phyloP scores from a whole-genome alignment of 2,888 invertebrate species.

The Dysmachus trigonus region DNA sequence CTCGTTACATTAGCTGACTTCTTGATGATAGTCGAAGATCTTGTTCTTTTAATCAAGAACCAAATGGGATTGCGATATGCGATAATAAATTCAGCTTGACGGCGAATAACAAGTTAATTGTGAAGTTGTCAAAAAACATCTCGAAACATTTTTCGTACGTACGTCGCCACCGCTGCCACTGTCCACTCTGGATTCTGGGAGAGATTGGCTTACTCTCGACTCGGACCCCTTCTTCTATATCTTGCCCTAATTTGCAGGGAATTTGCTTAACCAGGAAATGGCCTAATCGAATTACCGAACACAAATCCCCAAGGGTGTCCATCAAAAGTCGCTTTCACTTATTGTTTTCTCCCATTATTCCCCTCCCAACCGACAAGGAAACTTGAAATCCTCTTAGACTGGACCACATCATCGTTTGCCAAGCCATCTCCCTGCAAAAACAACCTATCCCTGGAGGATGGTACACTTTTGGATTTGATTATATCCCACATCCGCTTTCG shows the following conservation, averaged over 20 bases:
- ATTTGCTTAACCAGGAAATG: conserved; percentile 14
- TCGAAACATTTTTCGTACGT: neutral
- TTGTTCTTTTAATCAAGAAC: neutral
- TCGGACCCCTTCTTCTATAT: neutral
- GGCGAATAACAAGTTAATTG: neutral
- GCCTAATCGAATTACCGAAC: conserved; percentile 13
- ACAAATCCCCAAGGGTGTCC: neutral
- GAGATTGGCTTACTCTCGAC: neutral
- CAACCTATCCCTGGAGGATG: neutral
- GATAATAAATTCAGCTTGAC: neutral
- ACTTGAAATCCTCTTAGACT: neutral
- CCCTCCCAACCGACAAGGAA: neutral
- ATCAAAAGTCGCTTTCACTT: conserved; percentile 14
- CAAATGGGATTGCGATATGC: neutral
- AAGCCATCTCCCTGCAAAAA: neutral
- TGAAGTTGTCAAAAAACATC: neutral
- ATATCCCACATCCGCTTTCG: neutral
- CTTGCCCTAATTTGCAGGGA: neutral
- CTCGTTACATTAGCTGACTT: neutral
- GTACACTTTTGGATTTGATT: neutral
- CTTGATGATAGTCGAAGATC: neutral
- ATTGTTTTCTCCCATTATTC: neutral
- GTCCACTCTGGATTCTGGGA: neutral
- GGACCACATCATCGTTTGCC: neutral
- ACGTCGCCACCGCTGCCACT: neutral